Base-by-base conservation (phyloP, 2,888 invertebrate species). In the Didymodactylos carnosus region DNA sequence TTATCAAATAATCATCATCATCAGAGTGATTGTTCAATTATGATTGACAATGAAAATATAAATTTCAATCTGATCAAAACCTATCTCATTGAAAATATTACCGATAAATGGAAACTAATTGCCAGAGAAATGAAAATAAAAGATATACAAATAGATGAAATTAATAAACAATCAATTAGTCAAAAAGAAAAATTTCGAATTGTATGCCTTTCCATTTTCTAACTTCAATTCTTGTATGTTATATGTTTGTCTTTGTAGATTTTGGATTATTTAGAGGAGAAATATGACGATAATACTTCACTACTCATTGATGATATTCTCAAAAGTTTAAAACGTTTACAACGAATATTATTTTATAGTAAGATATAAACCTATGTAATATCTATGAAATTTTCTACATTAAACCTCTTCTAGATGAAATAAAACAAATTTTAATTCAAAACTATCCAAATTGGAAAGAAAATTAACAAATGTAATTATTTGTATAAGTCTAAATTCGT, bases 101-200 rank as follows among this genome's bases (percentile, higher is more conserved):
- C 35, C 35, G 53, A 62, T 27, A 51, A 74, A 51, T 74, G 74
- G 74, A 74, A 74, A 35, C 39, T 41, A 25, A 39, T 74, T 27
- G 74, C 74, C 14, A 25, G 74, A 71, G 74, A 74, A 69, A 29
- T 74, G 29, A 69, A 71, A n/a, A 25, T 74, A 27, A 69, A 71
- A 53, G 74, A 74, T 11, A 71, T 62, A 53, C 39, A 74, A 41
- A 74, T 74, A 71, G 46, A 19, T 46, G 39, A 6, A 11, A 62
- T 74, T 27, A 41, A 40, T 23, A 25, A 39, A n/a, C 41, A 35
- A 62, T 35, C 27, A 35, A 35, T 62, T 35, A 16, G 29, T 19
- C 16, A 6, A 35, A 62, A 35, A 62, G 35, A 62, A 62, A 62
- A 62, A 62, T 62, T 62, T 62, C 35, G 29, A 35, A 7, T 29